phyloP scores from a whole-genome alignment of 2,888 invertebrate genomes.

The Pterostichus niger region DNA sequence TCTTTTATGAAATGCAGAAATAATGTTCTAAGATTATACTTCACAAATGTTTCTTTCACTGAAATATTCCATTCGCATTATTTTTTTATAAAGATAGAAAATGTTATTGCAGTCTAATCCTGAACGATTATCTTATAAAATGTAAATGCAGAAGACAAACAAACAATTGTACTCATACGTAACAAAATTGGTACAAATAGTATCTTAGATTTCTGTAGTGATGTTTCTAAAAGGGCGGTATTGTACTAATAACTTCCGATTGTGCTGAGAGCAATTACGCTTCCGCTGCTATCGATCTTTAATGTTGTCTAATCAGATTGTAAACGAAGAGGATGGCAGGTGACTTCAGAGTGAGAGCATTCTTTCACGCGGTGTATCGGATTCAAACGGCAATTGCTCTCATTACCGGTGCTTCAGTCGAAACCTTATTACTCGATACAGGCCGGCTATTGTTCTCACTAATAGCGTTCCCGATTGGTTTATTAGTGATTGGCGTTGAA shows the following conservation, averaged over 20 bases:
- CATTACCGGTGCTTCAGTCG: conserved; percentile 42
- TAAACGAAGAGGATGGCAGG: not conserved
- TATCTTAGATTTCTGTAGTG: too few species aligned
- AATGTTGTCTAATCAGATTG: conserved; percentile 39
- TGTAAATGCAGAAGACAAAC: too few species aligned
- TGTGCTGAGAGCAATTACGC: conserved; percentile 4
- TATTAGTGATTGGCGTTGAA: conserved; percentile 46
- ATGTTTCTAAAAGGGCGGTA: not conserved
- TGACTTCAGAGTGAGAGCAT: not conserved
- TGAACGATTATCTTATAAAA: too few species aligned
- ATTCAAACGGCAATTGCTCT: conserved; percentile 43
- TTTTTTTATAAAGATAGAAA: not conserved
- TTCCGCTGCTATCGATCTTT: conserved; percentile 35
- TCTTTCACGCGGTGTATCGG: conserved; percentile 39
- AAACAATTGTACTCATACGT: too few species aligned
- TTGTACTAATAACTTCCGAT: conserved; percentile 12
- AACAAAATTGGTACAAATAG: too few species aligned
- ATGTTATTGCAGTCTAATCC: too few species aligned
- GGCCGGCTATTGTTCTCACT: conserved; percentile 53
- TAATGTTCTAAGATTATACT: too few species aligned
- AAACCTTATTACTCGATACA: conserved; percentile 44
- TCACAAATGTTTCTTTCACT: too few species aligned
- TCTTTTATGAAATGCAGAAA: too few species aligned
- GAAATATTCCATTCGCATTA: too few species aligned
- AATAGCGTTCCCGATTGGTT: conserved; percentile 61